Evolutionary conservation across 2,888 invertebrate species (phyloP), one percentile per base, ranked within the genome.

Genomic region (Phengaris alcon): DNA sequence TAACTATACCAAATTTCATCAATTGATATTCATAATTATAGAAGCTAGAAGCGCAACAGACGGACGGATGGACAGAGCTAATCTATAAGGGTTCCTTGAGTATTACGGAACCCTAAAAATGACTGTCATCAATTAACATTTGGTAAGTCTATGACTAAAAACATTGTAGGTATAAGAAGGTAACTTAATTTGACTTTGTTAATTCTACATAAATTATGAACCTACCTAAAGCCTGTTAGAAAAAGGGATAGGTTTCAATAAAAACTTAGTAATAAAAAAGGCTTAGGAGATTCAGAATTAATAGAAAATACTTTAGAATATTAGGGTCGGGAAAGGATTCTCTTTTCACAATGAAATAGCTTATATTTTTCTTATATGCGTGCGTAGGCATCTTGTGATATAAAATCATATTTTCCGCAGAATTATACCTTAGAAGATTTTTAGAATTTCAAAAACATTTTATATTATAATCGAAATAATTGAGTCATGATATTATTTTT

Each of bases 261-360:
- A 15, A 15, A 57, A 59, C 10, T 59, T 9, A 59, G 59, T 10
- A 59, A 59, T 22, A 59, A 59, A 59, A 59, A 59, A 59, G 10
- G 59, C 59, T 59, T 9, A 59, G 59, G 2, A 15, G 22, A 22
- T 59, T 59, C 22, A 22, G 59, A 15, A 59, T 59, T 22, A 59
- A 59, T 22, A 22, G 10, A 22, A 59, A 57, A 59, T 8, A 22
- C 59, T 59, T 59, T 22, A 59, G 22, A 59, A 59, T 59, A 59
- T 59, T 59, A 59, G 59, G 59, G 59, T 59, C 22, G 59, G 59
- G 59, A 59, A 59, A 22, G 15, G 15, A 59, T 59, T 59, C 15
- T 15, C 59, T 57, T 15, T 57, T 57, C 55, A 57, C 55, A 15
- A 57, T n/a, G 57, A 9, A 57, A 57, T 57, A 57, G 15, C 57